A percentile compares a stretch with the other conserved stretches of the same genome.
phyloP scores from a whole-genome alignment of 2,888 invertebrate species.

The Sarcophaga rosellei region DNA sequence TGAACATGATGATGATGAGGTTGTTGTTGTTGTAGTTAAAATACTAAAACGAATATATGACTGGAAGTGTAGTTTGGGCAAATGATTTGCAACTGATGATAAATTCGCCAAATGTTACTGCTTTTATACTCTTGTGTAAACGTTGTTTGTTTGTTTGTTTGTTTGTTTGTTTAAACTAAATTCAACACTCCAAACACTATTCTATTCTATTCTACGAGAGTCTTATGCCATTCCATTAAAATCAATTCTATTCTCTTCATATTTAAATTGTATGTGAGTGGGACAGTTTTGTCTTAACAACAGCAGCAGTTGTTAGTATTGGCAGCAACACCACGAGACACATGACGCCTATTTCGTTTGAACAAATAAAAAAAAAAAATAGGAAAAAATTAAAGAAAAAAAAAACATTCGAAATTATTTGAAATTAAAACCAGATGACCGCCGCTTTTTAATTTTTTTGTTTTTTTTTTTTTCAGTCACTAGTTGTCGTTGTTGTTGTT shows the following conservation, averaged over 20 bases:
- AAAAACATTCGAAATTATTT: constrained; percentile 18
- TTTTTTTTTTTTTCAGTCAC: background rate
- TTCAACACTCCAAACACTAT: background rate
- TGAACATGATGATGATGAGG: constrained; percentile 77
- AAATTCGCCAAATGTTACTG: constrained; percentile 63
- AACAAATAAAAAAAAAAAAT: background rate
- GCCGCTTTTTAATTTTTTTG: constrained; percentile 53
- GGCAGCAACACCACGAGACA: constrained; percentile 28
- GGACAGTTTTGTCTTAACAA: constrained; percentile 5
- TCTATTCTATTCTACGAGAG: background rate
- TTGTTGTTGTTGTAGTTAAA: constrained; percentile 42
- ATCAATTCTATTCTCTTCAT: constrained; percentile 26
- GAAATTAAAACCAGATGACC: constrained; percentile 70
- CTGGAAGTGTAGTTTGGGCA: constrained; percentile 68
- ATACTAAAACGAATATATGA: background rate
- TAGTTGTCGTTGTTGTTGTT: constrained; percentile 6
- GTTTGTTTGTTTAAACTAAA: background rate
- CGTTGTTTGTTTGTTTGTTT: background rate
- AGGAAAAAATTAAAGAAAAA: constrained; percentile 16
- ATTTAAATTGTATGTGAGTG: constrained; percentile 20
- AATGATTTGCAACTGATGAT: constrained; percentile 76
- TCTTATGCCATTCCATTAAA: background rate
- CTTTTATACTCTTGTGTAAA: constrained; percentile 74
- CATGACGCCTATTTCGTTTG: constrained; percentile 51
- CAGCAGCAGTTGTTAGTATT: background rate